These are phyloP conservation scores for Halcyon senegalensis DNA, from an alignment of 2,113 vertebrate genomes.

Conservation along the genomic window DNA sequence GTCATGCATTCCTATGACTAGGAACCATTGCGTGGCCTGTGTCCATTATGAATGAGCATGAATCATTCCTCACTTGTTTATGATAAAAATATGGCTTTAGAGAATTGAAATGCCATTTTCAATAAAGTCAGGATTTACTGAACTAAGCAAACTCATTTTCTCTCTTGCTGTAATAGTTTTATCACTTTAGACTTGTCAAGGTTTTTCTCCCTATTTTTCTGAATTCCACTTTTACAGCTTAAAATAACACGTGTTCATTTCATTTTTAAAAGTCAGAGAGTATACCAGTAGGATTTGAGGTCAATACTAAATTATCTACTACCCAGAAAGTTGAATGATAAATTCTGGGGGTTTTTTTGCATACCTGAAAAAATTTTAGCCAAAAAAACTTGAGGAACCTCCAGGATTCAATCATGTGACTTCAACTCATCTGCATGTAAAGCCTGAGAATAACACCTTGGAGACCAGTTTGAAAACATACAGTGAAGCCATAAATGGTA, in stretches of 20 bases:
- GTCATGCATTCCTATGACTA: not conserved
- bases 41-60: not conserved
- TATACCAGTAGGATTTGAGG: not conserved
- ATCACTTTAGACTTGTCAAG: not conserved
- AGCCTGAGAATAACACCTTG: not conserved
- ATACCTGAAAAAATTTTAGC: not conserved
- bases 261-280: not conserved
- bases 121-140: not conserved
- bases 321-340: not conserved
- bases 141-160: not conserved
- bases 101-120: not conserved
- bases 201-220: not conserved
- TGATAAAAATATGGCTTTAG: not conserved
- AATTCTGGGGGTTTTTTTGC: not conserved
- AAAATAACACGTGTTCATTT: not conserved
- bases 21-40: not conserved
- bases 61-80: not conserved
- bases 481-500: not conserved
- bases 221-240: not conserved
- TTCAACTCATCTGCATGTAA: not conserved
- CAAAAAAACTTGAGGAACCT: not conserved
- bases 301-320: not conserved
- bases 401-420: not conserved
- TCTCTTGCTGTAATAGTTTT: not conserved
- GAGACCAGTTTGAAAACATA: not conserved